Conservation (phyloP, 2,113 vertebrate species). For the Lampris incognitus region DNA sequence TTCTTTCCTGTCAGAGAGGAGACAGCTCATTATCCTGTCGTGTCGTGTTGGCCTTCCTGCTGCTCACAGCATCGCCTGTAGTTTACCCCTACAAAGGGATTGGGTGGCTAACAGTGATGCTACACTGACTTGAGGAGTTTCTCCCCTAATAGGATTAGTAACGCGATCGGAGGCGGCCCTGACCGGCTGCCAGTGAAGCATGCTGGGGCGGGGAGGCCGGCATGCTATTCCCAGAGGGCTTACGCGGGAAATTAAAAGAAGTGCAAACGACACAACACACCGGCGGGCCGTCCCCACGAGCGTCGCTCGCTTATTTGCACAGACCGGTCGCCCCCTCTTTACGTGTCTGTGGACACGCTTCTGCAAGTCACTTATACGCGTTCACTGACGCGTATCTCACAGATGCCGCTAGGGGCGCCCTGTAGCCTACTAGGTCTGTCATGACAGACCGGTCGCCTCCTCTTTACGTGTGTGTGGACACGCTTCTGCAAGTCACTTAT, state of each 20-base stretch:
- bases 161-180: conserved; percentile 66
- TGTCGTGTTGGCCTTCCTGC: conserved; percentile 26
- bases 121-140: conserved; percentile 66
- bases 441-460: no score
- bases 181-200: conserved; percentile 77
- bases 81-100: conserved; percentile 62
- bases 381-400: no score
- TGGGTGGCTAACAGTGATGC: conserved; percentile 56
- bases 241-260: conserved; percentile 62
- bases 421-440: no score
- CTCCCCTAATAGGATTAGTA: conserved; percentile 75
- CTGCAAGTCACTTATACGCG: no score
- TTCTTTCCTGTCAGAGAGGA: conserved; percentile 10
- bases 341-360: no score
- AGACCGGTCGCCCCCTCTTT: conserved; percentile 4
- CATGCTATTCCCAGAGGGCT: conserved; percentile 59
- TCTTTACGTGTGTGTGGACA: no score
- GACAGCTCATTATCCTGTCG: conserved; percentile 27
- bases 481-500: no score
- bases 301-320: conserved; percentile 61
- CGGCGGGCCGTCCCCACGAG: conserved; percentile 36
- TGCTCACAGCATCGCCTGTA: conserved; percentile 40
- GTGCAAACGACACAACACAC: conserved; percentile 43
- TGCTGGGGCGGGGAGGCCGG: conserved; percentile 52
- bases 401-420: no score